phyloP scores from a whole-genome alignment of 2,888 invertebrate species.

The Scaptomyza flava region DNA sequence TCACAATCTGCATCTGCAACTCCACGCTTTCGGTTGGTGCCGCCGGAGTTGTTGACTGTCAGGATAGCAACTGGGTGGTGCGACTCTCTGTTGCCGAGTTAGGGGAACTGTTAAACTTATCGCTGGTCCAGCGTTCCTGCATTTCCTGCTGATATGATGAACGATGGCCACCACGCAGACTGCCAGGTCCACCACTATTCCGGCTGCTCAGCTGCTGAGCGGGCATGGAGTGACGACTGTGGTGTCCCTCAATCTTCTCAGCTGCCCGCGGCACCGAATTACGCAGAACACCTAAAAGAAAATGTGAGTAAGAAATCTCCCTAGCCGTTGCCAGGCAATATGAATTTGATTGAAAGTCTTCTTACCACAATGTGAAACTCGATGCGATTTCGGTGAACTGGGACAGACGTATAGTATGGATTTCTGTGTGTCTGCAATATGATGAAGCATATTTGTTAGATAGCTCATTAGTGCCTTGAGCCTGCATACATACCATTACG shows the following conservation, averaged over 20 bases:
- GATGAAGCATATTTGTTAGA: slow-evolving; percentile 3
- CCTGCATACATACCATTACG: slow-evolving; percentile 87
- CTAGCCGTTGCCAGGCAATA: slow-evolving; percentile 1
- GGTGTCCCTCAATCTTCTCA: slow-evolving; percentile 31
- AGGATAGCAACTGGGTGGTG: slow-evolving; percentile 63
- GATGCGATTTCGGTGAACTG: slow-evolving; percentile 82
- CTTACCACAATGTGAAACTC: slow-evolving; percentile 82
- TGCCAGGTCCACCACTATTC: slow-evolving; percentile 21
- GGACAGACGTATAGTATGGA: slow-evolving; percentile 84
- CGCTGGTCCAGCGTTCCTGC: slow-evolving; percentile 53
- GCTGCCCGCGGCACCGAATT: slow-evolving; percentile 60
- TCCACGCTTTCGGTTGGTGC: slow-evolving; percentile 52
- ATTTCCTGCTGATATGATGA: slow-evolving; percentile 61
- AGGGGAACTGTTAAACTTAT: slow-evolving; percentile 22
- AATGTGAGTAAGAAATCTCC: neutral
- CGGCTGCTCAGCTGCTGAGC: slow-evolving; percentile 33
- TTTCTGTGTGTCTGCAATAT: slow-evolving; percentile 82
- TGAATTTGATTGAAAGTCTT: neutral
- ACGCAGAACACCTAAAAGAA: slow-evolving; percentile 70
- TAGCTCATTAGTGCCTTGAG: slow-evolving; percentile 23
- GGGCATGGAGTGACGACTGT: slow-evolving; percentile 64
- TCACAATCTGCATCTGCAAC: slow-evolving; percentile 49
- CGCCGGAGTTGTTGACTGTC: slow-evolving; percentile 42
- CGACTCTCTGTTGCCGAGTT: slow-evolving; percentile 29
- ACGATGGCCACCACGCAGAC: slow-evolving; percentile 36